Base-by-base conservation (phyloP, 1,140 invertebrate species). In the Drosophila kohkoa region DNA sequence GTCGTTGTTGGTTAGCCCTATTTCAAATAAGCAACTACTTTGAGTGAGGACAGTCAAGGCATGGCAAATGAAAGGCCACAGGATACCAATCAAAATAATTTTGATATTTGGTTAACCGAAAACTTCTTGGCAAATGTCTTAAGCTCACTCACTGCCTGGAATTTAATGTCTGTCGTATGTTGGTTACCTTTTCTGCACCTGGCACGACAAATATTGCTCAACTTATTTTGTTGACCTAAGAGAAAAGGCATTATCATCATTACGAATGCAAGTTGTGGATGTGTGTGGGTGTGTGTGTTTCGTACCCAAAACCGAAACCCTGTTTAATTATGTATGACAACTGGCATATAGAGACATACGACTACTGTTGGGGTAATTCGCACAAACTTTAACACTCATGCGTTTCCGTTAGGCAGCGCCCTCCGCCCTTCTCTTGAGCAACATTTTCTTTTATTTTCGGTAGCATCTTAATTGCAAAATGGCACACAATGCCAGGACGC, bases 311-410 rank as follows among this genome's bases (percentile, higher is more conserved):
- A 5, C 28, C 51, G 11, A 52, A 52, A 54, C 49, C 15, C 63
- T 59, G 41, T 57, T 87, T 63, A 75, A 82, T 87, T 88, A 87
- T 87, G 79, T 72, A 87, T 80, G 72, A 80, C 76, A 87, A 82
- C 80, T 82, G 82, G 70, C 82, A 88, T 82, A 87, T 88, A 78
- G 87, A 80, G 82, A 88, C 83, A 79, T 79, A 87, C 77, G 71
- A 65, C 45, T 28, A 57, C 38, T 52, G 48, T 55, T 59, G 62
- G 11, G 62, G 11, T 38, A 66, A 45, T 46, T 81, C 54, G 25
- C 52, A 76, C 52, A 65, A 79, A 62, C 65, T 62, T 64, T 32
- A 51, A 73, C 60, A 77, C 74, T 64, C 65, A 13, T 54, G 48
- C 7, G 48, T 28, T 68, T 74, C 54, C 45, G 25, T 58, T 48